Evolutionary conservation across 1,140 invertebrate species (phyloP).

Genomic region (Batillaria attramentaria): DNA sequence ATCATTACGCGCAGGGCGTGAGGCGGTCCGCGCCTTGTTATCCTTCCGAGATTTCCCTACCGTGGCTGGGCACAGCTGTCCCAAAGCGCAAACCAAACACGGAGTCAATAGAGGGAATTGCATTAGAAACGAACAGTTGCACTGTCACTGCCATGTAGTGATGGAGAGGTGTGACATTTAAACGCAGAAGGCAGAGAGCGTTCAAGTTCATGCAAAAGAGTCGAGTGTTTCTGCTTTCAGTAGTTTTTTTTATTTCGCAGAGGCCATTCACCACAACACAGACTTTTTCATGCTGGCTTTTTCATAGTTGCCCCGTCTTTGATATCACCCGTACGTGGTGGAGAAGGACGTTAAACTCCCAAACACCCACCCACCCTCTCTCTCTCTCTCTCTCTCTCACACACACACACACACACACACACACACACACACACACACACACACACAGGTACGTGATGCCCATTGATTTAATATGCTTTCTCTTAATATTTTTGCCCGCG

Average conservation of each 20-base stretch:
- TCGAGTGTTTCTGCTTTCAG: not conserved
- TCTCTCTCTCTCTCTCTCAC: not conserved
- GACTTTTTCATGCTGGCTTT: not conserved
- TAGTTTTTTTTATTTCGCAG: too few relatives aligned
- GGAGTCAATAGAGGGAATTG: not conserved
- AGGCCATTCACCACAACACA: too few relatives aligned
- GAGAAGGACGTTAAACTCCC: too few relatives aligned
- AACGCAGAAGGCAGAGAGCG: not conserved
- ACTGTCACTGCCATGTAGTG: slow-evolving; percentile 1
- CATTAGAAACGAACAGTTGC: slow-evolving; percentile 10
- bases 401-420: not conserved
- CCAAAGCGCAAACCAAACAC: too few relatives aligned
- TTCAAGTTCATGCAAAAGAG: not conserved
- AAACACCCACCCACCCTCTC: too few relatives aligned
- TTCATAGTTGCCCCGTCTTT: too few relatives aligned
- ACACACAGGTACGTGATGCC: not conserved
- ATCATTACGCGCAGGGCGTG: slow-evolving; percentile 7
- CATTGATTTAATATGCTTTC: not conserved
- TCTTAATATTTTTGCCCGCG: not conserved
- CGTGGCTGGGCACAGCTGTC: too few relatives aligned
- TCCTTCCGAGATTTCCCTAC: not conserved
- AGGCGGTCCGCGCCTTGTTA: slow-evolving; percentile 2
- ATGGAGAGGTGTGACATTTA: not conserved
- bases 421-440: not conserved
- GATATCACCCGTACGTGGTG: too few relatives aligned